Percentiles rank a stretch among this genome's conserved stretches.
Conservation (phyloP, 2,888 invertebrate species). For the Suillia variegata region DNA sequence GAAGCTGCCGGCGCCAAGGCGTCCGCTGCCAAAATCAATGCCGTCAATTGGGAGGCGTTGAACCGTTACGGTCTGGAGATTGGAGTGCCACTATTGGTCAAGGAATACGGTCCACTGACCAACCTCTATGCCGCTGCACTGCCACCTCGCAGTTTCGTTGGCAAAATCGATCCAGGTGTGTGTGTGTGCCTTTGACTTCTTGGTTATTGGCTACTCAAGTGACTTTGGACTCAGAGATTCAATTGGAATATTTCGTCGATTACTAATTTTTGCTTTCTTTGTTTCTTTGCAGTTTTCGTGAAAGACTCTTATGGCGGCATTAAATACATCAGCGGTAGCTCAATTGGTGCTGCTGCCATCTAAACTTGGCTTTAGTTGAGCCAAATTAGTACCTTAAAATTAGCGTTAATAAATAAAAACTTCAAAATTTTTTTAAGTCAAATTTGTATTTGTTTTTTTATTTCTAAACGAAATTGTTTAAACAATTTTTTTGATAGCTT, state of each 20-base stretch:
- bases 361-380: conserved; percentile 30
- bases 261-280: conserved; percentile 10
- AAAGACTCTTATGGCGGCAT: conserved; percentile 42
- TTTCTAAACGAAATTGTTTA: no score
- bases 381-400: conserved; percentile 11
- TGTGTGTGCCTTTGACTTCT: no score
- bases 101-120: conserved; percentile 44
- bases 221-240: not conserved
- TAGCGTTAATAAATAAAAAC: conserved; percentile 21
- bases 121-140: conserved; percentile 49
- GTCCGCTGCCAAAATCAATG: conserved; percentile 45
- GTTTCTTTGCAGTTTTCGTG: conserved; percentile 40
- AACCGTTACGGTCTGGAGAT: conserved; percentile 47
- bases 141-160: conserved; percentile 54
- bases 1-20: conserved; percentile 49
- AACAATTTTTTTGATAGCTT: no score
- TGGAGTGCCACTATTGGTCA: conserved; percentile 46
- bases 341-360: conserved; percentile 43
- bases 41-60: conserved; percentile 38
- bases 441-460: no score
- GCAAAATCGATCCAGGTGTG: conserved; percentile 54
- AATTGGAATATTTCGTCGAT: not conserved
- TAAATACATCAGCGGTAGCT: conserved; percentile 36
- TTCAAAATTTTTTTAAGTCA: conserved; percentile 12
- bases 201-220: not conserved